Conservation (phyloP, 2,113 vertebrate species). For the Mesembrinibis cayennensis region DNA sequence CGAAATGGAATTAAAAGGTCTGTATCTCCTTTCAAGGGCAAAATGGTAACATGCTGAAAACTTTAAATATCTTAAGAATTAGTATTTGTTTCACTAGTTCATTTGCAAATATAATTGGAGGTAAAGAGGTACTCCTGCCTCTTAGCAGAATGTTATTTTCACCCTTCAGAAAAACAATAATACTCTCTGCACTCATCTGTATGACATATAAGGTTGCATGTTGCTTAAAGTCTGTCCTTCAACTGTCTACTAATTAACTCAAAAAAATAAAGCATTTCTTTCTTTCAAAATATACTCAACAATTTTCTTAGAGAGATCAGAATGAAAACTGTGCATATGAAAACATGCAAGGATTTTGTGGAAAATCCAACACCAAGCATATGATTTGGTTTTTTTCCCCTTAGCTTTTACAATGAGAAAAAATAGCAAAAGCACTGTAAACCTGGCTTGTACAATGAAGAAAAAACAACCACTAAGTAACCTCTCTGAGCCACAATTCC, state of each 20-base stretch:
- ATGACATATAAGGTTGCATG: not conserved
- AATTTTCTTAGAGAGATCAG: not conserved
- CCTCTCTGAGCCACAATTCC: not conserved
- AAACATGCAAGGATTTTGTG: not conserved
- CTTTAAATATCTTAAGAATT: not conserved
- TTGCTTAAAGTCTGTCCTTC: not conserved
- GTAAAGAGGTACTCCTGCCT: not conserved
- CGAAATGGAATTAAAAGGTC: not conserved
- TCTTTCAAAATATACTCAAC: not conserved
- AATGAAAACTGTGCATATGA: not conserved
- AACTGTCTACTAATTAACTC: not conserved
- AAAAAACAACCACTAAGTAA: not conserved
- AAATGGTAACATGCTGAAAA: not conserved
- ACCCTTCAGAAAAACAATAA: not conserved
- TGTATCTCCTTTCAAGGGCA: not conserved
- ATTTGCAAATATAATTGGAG: not conserved
- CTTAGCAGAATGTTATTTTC: not conserved
- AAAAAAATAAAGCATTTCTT: not conserved
- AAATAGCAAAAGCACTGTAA: not conserved
- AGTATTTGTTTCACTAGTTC: not conserved
- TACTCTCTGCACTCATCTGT: not conserved
- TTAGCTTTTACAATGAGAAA: not conserved
- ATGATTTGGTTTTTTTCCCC: not conserved
- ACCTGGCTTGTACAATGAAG: not conserved
- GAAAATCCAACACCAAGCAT: not conserved